Evolutionary conservation across 2,888 invertebrate species (phyloP).

Genomic region (Caenorhabditis becei): DNA sequence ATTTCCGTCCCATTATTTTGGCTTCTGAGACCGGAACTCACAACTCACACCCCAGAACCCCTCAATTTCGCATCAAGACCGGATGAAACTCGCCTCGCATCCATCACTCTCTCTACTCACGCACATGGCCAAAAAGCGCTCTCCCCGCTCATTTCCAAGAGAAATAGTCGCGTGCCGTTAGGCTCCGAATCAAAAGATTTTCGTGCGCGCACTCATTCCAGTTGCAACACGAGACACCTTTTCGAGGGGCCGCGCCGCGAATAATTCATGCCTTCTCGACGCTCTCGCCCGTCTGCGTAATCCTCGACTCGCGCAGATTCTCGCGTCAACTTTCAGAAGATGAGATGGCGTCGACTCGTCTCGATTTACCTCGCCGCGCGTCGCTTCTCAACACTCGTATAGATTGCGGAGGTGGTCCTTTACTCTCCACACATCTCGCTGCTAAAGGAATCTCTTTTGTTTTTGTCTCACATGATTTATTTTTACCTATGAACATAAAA

Average conservation of each 20-base stretch:
- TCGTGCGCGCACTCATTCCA: constrained; percentile 25
- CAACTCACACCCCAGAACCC: neutral
- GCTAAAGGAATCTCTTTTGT: neutral
- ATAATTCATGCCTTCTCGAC: constrained; percentile 33
- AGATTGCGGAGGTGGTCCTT: constrained; percentile 17
- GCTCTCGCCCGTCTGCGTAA: neutral
- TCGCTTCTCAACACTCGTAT: constrained; percentile 34
- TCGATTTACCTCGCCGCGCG: constrained; percentile 54
- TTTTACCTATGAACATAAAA: constrained; percentile 55
- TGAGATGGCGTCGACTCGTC: constrained; percentile 48
- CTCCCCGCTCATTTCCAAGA: constrained; percentile 29
- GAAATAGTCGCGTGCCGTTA: constrained; percentile 20
- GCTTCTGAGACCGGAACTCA: neutral
- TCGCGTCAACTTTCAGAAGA: constrained; percentile 31
- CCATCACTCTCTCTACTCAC: constrained; percentile 7
- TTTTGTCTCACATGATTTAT: constrained; percentile 37
- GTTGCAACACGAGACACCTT: constrained; percentile 56
- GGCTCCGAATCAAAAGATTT: constrained; percentile 40
- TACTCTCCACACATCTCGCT: neutral
- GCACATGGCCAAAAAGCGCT: no score
- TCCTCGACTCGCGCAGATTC: constrained; percentile 10
- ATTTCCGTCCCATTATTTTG: no score
- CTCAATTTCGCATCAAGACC: neutral
- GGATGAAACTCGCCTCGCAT: neutral
- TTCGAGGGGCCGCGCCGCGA: constrained; percentile 23